Evolutionary conservation across 2,113 vertebrate genomes (phyloP).

Genomic region (Henicopernis longicauda): DNA sequence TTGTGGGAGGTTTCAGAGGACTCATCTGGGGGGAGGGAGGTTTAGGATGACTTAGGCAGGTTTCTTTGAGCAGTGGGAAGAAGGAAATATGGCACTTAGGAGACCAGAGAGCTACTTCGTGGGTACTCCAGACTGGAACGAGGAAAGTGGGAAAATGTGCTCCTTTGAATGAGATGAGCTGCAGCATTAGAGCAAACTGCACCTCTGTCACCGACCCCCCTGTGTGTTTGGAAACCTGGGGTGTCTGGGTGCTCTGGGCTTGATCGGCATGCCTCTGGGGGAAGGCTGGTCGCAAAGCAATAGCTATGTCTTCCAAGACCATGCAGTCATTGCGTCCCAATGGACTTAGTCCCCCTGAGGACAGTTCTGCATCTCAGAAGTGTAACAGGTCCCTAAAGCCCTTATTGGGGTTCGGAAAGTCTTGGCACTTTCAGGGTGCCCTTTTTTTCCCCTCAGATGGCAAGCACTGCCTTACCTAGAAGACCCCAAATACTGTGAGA

Average conservation of each 20-base stretch:
- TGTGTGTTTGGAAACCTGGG: not conserved
- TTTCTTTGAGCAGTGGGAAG: not conserved
- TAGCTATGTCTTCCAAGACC: not conserved
- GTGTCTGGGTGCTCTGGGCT: not conserved
- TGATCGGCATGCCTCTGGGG: rapidly evolving
- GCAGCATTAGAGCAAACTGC: not conserved
- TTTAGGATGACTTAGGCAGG: not conserved
- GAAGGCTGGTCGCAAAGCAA: not conserved
- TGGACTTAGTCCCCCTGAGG: not conserved
- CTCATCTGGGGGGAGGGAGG: not conserved
- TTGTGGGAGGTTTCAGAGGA: not conserved
- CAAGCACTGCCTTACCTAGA: too few relatives aligned
- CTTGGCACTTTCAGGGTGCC: not conserved
- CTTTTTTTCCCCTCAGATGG: not conserved
- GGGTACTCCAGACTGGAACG: not conserved
- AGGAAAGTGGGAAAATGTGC: not conserved
- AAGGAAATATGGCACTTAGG: not conserved
- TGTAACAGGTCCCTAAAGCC: not conserved
- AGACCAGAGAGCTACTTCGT: not conserved
- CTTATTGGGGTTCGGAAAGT: rapidly evolving
- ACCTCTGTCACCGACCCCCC: rapidly evolving
- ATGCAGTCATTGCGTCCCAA: rapidly evolving
- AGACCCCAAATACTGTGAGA: not conserved
- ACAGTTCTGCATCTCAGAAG: not conserved
- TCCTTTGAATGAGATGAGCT: not conserved